phyloP scores from a whole-genome alignment of 2,113 vertebrate species.

The Notothenia coriiceps region DNA sequence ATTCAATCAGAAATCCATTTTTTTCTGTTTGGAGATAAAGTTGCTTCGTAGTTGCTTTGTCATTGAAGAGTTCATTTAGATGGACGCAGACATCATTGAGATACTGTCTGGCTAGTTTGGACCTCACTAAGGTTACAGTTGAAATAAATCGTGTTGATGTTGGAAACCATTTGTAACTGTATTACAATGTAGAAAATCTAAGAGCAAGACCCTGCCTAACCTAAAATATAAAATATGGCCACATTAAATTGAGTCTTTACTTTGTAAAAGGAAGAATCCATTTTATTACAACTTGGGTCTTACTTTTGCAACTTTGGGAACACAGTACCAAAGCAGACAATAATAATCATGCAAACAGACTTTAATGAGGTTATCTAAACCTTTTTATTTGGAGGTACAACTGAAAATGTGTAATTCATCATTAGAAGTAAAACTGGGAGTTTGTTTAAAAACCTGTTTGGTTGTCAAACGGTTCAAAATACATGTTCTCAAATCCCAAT shows the following conservation, averaged over 20 bases:
- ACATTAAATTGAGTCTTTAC: neutral
- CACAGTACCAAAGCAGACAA: too few relatives aligned
- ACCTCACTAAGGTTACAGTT: neutral
- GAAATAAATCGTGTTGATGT: neutral
- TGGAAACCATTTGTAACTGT: neutral
- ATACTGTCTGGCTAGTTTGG: neutral
- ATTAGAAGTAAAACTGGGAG: neutral
- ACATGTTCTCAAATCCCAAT: neutral
- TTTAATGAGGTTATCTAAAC: neutral
- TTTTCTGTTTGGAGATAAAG: neutral
- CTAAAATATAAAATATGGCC: neutral
- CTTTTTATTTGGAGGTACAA: neutral
- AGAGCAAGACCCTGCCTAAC: neutral
- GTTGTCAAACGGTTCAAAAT: neutral
- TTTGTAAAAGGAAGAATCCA: neutral
- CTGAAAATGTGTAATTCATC: neutral
- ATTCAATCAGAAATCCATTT: neutral
- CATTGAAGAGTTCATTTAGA: neutral
- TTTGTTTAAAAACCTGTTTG: neutral
- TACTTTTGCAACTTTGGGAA: neutral
- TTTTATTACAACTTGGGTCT: neutral
- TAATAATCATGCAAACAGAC: neutral
- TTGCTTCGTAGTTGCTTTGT: neutral
- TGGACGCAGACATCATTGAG: neutral
- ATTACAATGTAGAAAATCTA: neutral